Percentiles rank a stretch among this genome's conserved stretches.
Conservation (phyloP, 2,888 invertebrate species). For the Meteorus colon region DNA sequence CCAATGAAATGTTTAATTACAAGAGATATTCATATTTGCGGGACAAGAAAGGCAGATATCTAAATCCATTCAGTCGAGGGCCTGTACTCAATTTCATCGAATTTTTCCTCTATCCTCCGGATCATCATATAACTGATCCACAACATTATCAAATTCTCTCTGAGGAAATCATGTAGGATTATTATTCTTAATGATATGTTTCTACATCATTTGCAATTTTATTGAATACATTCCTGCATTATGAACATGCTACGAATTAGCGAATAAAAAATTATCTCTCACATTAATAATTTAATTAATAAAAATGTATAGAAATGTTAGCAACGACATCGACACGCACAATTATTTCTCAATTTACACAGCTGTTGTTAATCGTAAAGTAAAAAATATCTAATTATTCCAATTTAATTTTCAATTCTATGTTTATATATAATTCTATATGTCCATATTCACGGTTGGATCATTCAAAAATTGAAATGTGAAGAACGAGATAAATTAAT, state of each 20-base stretch:
- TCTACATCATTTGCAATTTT: background rate
- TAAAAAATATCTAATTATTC: background rate
- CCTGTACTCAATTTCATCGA: constrained; percentile 90
- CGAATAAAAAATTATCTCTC: background rate
- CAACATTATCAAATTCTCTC: constrained; percentile 77
- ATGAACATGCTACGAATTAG: background rate
- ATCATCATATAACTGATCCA: constrained; percentile 83
- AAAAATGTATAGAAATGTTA: background rate
- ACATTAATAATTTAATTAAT: background rate
- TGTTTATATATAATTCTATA: background rate
- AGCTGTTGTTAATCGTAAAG: background rate
- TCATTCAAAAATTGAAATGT: background rate
- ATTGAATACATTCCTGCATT: background rate
- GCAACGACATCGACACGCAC: background rate
- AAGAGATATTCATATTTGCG: constrained; percentile 92
- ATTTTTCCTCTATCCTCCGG: constrained; percentile 90
- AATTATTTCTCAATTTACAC: background rate
- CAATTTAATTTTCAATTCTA: background rate
- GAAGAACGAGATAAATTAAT: background rate
- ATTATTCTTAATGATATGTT: background rate
- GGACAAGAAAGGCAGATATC: constrained; percentile 90
- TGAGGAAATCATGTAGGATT: constrained; percentile 75
- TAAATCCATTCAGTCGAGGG: constrained; percentile 94
- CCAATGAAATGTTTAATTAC: constrained; percentile 96
- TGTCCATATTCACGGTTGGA: background rate